Percentiles rank a stretch among this genome's conserved stretches.
phyloP scores from a whole-genome alignment of 2,888 invertebrate genomes.

The Rutpela maculata region DNA sequence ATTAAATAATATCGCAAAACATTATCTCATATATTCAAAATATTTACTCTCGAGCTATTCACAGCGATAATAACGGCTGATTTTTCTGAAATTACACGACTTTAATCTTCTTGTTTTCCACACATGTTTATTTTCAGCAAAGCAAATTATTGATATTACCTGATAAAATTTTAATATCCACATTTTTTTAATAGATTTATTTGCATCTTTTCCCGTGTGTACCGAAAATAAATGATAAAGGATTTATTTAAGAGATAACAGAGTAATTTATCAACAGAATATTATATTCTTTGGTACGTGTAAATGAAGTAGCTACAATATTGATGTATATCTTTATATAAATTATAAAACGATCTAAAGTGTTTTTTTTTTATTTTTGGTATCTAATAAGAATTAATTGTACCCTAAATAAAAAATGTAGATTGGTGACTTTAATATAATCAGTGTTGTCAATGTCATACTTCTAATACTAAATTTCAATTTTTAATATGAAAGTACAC shows the following conservation, averaged over 20 bases:
- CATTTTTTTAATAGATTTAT: conserved; percentile 13
- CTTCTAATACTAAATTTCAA: too few species aligned
- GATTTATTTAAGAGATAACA: conserved; percentile 24
- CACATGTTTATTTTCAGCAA: conserved; percentile 16
- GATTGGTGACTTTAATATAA: background rate
- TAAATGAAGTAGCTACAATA: background rate
- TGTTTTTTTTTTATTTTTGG: background rate
- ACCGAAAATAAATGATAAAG: conserved; percentile 28
- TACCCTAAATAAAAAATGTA: background rate
- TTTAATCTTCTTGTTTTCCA: conserved; percentile 8
- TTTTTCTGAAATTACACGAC: conserved; percentile 19
- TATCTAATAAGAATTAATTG: background rate
- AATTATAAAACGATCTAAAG: background rate
- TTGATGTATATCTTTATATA: background rate
- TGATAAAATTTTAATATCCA: conserved; percentile 32
- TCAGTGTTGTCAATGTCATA: too few species aligned
- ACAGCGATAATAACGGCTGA: conserved; percentile 24
- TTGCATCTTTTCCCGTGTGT: conserved; percentile 8
- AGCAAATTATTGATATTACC: conserved; percentile 24
- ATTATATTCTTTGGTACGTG: background rate
- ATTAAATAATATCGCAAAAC: conserved; percentile 7
- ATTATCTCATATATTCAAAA: conserved; percentile 39
- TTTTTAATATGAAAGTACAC: too few species aligned
- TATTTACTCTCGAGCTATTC: conserved; percentile 41
- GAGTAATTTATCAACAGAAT: conserved; percentile 31